A percentile compares a stretch with the other conserved stretches of the same genome.
Evolutionary conservation across 2,797 vertebrate species (phyloP).

Genomic region (Sebastes steindachneri): DNA sequence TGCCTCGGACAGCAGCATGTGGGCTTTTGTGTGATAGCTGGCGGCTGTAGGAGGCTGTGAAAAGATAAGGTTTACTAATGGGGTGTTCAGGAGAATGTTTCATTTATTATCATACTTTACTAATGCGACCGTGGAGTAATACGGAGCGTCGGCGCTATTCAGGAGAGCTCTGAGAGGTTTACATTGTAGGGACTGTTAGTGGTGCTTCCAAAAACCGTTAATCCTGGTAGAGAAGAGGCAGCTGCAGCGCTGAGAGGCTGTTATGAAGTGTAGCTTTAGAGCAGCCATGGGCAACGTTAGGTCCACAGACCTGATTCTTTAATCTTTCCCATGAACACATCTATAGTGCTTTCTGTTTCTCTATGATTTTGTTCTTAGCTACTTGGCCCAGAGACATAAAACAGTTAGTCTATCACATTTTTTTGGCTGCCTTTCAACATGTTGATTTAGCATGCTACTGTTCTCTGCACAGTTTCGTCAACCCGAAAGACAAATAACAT

Average conservation of each 20-base stretch:
- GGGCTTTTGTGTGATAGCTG: slow-evolving; percentile 61
- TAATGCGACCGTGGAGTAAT: slow-evolving; percentile 57
- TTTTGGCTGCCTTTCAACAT: not conserved
- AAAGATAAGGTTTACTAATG: slow-evolving; percentile 79
- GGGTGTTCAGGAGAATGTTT: slow-evolving; percentile 71
- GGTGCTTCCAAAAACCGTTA: slow-evolving; percentile 37
- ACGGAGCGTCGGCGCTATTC: slow-evolving; percentile 43
- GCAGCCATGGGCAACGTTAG: not conserved
- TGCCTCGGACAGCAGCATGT: slow-evolving; percentile 47
- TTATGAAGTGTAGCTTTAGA: slow-evolving; percentile 24
- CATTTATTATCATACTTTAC: slow-evolving; percentile 70
- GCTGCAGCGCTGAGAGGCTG: slow-evolving; percentile 34
- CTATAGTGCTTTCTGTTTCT: not conserved
- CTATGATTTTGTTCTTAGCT: not conserved
- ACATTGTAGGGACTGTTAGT: slow-evolving; percentile 37
- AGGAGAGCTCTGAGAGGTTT: slow-evolving; percentile 57
- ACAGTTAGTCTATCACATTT: not conserved
- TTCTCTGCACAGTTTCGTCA: not conserved
- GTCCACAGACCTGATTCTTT: not conserved
- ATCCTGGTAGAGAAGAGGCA: slow-evolving; percentile 32
- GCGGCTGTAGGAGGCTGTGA: slow-evolving; percentile 66
- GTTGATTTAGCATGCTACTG: not conserved
- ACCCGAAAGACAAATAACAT: not conserved
- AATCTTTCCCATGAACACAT: slow-evolving; percentile 11
- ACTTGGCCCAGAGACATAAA: not conserved